Conservation (phyloP, 2,797 vertebrate genomes). For the Poeciliopsis presidionis region DNA sequence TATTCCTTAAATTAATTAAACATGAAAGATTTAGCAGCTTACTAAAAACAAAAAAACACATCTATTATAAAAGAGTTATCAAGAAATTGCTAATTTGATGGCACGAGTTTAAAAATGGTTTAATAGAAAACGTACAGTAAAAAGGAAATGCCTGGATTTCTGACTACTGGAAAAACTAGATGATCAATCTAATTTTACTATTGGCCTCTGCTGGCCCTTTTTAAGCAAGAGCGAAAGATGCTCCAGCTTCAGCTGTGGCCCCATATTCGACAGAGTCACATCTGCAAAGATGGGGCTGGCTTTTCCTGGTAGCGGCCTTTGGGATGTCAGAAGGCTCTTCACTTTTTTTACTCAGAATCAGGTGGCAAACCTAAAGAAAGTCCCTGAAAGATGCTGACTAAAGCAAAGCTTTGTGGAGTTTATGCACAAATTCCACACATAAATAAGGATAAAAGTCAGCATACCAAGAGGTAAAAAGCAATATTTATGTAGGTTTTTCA, state of each 20-base stretch:
- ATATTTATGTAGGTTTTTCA: neutral
- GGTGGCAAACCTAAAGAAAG: neutral
- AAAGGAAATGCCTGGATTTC: neutral
- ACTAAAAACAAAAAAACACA: neutral
- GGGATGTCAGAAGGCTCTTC: neutral
- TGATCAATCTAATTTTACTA: neutral
- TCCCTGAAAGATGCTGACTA: neutral
- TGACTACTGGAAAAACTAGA: neutral
- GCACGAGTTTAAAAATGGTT: neutral
- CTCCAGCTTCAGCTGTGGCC: neutral
- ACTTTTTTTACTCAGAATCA: neutral
- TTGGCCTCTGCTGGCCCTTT: neutral
- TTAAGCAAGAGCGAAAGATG: neutral
- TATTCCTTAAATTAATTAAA: neutral
- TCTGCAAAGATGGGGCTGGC: neutral
- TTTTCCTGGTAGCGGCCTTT: neutral
- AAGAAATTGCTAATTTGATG: neutral
- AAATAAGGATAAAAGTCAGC: neutral
- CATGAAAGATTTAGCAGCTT: neutral
- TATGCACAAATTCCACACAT: neutral
- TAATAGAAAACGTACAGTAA: neutral
- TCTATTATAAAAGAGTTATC: neutral
- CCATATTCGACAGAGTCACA: neutral
- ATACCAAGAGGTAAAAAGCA: neutral
- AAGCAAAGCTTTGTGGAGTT: neutral